Base-by-base conservation (phyloP, 1,140 invertebrate species). In the Venturia canescens region DNA sequence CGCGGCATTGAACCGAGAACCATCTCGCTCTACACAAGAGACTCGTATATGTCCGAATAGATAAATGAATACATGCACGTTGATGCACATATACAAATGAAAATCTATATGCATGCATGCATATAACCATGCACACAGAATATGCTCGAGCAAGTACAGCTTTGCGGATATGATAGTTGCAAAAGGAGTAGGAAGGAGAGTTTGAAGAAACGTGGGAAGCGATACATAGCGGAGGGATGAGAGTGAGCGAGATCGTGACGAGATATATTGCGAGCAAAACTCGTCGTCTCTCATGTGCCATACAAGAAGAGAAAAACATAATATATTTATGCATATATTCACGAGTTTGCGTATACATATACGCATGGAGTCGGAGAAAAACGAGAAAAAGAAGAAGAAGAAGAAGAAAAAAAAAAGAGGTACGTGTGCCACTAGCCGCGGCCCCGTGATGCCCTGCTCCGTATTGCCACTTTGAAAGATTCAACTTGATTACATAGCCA, bases 391-490 rank as follows among this genome's bases (percentile, higher is more conserved):
- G 29, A 38, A 66, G 72, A 48, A 26, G 50, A 13, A 44, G 26
- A 72, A 11, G 31, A 38, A n/a, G 66, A 13, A 21, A 15, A 44
- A 21, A 81, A 23, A 29, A 38, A 78, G 60, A 82, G 38, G 63
- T 66, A 69, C 60, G 78, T 87, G 87, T 86, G 84, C 87, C 78
- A 89, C 82, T 88, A 86, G 86, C 84, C 86, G 82, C 84, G 87
- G 84, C 87, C 86, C 80, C 86, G 78, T 85, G 82, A 78, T 88
- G 87, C 83, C 85, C 87, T 88, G 88, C 84, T 89, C 85, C 87
- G 84, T 78, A 85, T 86, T 85, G 84, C 85, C 81, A 85, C 86
- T 88, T 86, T 80, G 83, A 83, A 67, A 79, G 84, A 81, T 85
- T 79, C 81, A 84, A 86, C 81, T 83, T 83, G 86, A 86, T 86